phyloP scores from a whole-genome alignment of 2,797 vertebrate genomes.

The Enteromius fasciolatus region DNA sequence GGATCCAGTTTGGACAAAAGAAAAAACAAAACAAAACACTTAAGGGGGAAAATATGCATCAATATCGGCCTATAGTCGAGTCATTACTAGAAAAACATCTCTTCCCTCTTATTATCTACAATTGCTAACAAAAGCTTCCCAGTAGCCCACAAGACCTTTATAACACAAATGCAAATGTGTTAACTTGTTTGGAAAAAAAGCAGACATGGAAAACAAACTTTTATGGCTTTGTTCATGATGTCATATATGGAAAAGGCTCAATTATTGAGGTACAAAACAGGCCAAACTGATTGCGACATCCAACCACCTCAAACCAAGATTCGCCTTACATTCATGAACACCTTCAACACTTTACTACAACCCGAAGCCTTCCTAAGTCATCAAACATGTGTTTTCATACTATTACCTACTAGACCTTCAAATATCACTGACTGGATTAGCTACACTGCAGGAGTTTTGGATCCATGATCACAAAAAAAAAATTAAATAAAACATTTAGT shows the following conservation, averaged over 20 bases:
- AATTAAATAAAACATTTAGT: background rate
- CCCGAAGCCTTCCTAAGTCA: slow-evolving; percentile 17
- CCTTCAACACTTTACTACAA: slow-evolving; percentile 7
- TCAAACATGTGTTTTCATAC: slow-evolving; percentile 5
- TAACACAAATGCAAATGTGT: slow-evolving; percentile 7
- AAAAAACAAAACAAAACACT: slow-evolving; percentile 31
- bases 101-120: slow-evolving; percentile 47
- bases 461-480: background rate
- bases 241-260: slow-evolving; percentile 29
- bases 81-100: slow-evolving; percentile 45
- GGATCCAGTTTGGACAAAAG: slow-evolving; percentile 17
- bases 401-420: slow-evolving; percentile 23
- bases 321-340: slow-evolving; percentile 35
- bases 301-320: slow-evolving; percentile 3
- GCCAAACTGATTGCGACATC: slow-evolving; percentile 8
- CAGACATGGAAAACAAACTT: slow-evolving; percentile 55
- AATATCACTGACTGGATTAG: slow-evolving; percentile 14
- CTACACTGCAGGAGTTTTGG: slow-evolving; percentile 6
- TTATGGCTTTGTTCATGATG: slow-evolving; percentile 55
- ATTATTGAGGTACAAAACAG: slow-evolving; percentile 34
- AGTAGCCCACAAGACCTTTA: slow-evolving; percentile 35
- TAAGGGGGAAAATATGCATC: slow-evolving; percentile 23
- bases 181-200: background rate
- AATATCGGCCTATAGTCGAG: slow-evolving; percentile 47
- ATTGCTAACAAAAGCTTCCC: slow-evolving; percentile 48